Base-by-base conservation (phyloP, 2,797 vertebrate genomes). In the Nannoperca obscura region DNA sequence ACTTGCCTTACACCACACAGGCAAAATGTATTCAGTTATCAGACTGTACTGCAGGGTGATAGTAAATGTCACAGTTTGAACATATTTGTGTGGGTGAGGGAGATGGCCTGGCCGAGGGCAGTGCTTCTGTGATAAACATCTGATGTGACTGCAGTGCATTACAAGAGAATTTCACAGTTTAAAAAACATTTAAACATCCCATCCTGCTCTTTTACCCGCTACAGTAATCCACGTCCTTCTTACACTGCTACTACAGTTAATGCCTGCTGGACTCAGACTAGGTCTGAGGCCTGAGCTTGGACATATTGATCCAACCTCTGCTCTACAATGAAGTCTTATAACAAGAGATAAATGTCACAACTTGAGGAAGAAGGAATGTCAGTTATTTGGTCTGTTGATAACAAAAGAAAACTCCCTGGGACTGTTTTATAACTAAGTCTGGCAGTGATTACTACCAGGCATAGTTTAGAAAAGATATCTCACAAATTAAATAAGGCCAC, bases 351-450 rank as follows among this genome's bases (percentile, higher is more conserved):
- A 81, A 84, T 54, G 83, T 72, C 72, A 86, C 71, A 69, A 72
- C 66, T 67, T 80, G 61, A 86, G 38, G 36, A 74, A 57, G 72
- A 61, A 89, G 90, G 92, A 94, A 93, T 93, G 91, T 85, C 68
- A 92, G 86, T 89, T 89, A 92, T 94, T 93, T 93, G 92, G 91
- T 91, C 83, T 80, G 80, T 74, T 82, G 83, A 86, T 81, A 82
- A 83, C 52, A 78, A 86, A 88, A 86, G 57, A 88, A 89, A 87
- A 65, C 76, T 91, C 81, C 76, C 81, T 77, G 77, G 67, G 76
- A 88, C 52, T 76, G 81, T 84, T 86, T 85, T 78, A 77, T 81
- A 83, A 78, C 68, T 0, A 30, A 10, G 73, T 76, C 85, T 88
- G 88, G 84, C 76, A 75, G 70, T 49, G 70, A 84, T 24, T 63